Evolutionary conservation across 2,888 invertebrate species (phyloP).

Genomic region (Meliscaeva auricollis): DNA sequence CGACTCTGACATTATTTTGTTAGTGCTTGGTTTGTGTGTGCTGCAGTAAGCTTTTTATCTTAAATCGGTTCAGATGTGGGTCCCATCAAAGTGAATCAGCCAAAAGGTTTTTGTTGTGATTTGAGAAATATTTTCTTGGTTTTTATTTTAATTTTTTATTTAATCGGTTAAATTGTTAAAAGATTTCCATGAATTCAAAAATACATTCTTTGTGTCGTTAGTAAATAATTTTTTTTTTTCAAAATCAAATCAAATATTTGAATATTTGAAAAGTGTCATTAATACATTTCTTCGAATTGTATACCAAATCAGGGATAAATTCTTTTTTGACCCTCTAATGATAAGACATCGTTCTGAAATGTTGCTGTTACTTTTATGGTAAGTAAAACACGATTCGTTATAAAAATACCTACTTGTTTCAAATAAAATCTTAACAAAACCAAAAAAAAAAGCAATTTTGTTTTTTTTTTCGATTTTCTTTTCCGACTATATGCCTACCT

Average conservation of each 20-base stretch:
- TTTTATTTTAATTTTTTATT: neutral
- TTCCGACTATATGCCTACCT: neutral
- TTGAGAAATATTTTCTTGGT: neutral
- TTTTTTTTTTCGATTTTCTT: neutral
- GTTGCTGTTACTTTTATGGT: constrained; percentile 29
- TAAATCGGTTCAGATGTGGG: constrained; percentile 52
- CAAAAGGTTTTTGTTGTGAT: constrained; percentile 2
- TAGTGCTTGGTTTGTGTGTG: constrained; percentile 47
- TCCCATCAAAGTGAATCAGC: constrained; percentile 51
- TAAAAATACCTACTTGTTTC: no score
- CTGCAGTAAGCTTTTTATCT: constrained; percentile 37
- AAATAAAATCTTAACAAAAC: no score
- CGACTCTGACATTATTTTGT: constrained; percentile 66
- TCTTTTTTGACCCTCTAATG: neutral
- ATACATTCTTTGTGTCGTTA: neutral
- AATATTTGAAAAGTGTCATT: constrained; percentile 10
- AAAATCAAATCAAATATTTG: neutral
- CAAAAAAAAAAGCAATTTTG: neutral
- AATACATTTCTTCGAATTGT: neutral
- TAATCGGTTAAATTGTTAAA: neutral
- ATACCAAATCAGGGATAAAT: neutral
- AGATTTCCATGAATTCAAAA: neutral
- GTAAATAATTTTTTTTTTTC: neutral
- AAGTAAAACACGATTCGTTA: neutral
- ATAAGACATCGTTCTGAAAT: constrained; percentile 25